A percentile compares a stretch with the other conserved stretches of the same genome.
Conservation (phyloP, 1,140 invertebrate species). For the Acromyrmex echinatior region DNA sequence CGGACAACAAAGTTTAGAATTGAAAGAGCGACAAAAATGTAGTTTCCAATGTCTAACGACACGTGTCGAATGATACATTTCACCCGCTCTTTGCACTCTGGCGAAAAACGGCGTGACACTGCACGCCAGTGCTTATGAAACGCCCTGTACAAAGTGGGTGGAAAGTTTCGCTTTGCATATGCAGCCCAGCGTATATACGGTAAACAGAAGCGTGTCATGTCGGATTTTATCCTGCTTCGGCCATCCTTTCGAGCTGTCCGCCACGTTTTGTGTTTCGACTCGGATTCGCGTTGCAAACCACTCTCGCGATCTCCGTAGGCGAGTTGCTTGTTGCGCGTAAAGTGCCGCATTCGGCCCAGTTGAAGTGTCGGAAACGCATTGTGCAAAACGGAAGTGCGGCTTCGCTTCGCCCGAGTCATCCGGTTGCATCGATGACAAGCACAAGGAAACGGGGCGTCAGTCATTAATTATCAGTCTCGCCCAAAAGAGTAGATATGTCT, state of each 20-base stretch:
- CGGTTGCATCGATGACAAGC: not conserved
- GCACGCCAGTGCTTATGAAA: conserved; percentile 21
- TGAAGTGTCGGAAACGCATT: conserved; percentile 46
- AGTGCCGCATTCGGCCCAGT: conserved; percentile 25
- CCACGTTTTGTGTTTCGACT: conserved; percentile 43
- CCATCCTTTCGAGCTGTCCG: conserved; percentile 50
- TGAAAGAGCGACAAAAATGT: conserved; percentile 10
- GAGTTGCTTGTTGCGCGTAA: conserved; percentile 47
- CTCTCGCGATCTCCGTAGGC: conserved; percentile 37
- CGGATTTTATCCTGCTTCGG: conserved; percentile 46
- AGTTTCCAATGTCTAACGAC: not conserved
- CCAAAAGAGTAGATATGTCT: not conserved
- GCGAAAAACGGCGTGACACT: not conserved
- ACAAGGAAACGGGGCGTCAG: not conserved
- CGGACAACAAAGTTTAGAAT: conserved; percentile 16
- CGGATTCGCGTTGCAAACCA: conserved; percentile 16
- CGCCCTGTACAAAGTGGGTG: conserved; percentile 19
- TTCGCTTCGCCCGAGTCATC: conserved; percentile 5
- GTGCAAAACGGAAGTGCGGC: conserved; percentile 9
- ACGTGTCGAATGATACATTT: conserved; percentile 28
- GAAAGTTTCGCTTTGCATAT: conserved; percentile 61
- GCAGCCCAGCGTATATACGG: conserved; percentile 26
- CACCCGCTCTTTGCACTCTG: not conserved
- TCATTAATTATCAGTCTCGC: not conserved
- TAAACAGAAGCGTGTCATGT: conserved; percentile 54